These are phyloP conservation scores for Malurus elegans DNA, from an alignment of 2,113 vertebrate genomes.

Conservation along the genomic window DNA sequence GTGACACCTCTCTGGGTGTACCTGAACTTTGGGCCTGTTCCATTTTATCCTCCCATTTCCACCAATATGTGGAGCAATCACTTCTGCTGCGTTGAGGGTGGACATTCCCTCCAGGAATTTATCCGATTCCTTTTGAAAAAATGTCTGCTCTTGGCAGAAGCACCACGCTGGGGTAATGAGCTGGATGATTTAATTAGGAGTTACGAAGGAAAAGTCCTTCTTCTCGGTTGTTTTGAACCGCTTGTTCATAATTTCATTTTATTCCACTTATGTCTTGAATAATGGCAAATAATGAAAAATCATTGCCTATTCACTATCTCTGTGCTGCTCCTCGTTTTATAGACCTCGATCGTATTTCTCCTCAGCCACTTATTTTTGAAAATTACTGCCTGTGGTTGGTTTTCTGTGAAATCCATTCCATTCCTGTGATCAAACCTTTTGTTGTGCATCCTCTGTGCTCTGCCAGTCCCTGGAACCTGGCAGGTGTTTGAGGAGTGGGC, in stretches of 20 bases:
- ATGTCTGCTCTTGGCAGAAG: slow-evolving; percentile 28
- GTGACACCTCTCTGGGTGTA: accelerated
- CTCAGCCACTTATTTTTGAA: not conserved
- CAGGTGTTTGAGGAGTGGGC: not conserved
- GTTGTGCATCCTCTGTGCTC: not conserved
- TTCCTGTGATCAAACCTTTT: not conserved
- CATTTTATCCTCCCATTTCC: not conserved
- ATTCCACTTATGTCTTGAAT: slow-evolving; percentile 46
- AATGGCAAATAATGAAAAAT: slow-evolving; percentile 62
- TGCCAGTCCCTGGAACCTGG: not conserved
- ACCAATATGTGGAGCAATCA: not conserved
- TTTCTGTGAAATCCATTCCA: not conserved
- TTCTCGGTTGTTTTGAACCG: slow-evolving; percentile 53
- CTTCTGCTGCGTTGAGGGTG: not conserved
- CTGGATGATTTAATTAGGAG: slow-evolving; percentile 64
- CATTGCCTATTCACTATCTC: slow-evolving; percentile 62
- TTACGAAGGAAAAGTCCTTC: slow-evolving; percentile 38
- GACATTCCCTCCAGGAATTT: slow-evolving; percentile 31
- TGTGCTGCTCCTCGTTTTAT: not conserved
- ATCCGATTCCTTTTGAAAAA: slow-evolving; percentile 31
- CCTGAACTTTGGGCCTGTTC: not conserved
- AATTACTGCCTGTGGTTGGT: not conserved
- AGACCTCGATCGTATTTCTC: slow-evolving; percentile 38
- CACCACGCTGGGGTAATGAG: slow-evolving; percentile 27
- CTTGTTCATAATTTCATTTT: slow-evolving; percentile 61